Conservation (phyloP, 2,888 invertebrate species). For the Drosophila siamana region DNA sequence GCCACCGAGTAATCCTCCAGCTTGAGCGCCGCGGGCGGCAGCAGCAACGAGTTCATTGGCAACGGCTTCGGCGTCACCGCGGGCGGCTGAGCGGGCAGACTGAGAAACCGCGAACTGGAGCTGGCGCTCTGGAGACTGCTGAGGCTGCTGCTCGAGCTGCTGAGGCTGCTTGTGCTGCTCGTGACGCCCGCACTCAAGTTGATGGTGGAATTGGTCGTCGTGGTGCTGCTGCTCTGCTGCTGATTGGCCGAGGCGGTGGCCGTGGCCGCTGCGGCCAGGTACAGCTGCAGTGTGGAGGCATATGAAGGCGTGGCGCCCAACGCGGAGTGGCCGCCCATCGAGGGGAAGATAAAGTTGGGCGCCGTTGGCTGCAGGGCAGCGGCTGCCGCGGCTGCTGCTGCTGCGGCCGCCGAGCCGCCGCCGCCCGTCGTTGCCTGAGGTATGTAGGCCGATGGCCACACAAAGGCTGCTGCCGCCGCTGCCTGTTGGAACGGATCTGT, state of each 20-base stretch:
- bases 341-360: slow-evolving; percentile 82
- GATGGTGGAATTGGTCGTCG: slow-evolving; percentile 78
- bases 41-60: slow-evolving; percentile 63
- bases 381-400: slow-evolving; percentile 62
- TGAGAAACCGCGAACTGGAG: slow-evolving; percentile 80
- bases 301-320: slow-evolving; percentile 76
- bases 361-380: slow-evolving; percentile 81
- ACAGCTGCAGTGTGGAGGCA: slow-evolving; percentile 88
- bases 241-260: slow-evolving; percentile 82
- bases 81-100: slow-evolving; percentile 62
- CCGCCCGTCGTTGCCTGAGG: slow-evolving; percentile 72
- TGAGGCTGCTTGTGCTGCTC: slow-evolving; percentile 72
- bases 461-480: slow-evolving; percentile 82
- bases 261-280: slow-evolving; percentile 84
- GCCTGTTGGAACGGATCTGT: slow-evolving; percentile 85
- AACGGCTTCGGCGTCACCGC: slow-evolving; percentile 46
- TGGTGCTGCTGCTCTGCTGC: slow-evolving; percentile 82
- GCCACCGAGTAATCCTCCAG: slow-evolving; percentile 88
- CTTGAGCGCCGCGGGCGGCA: slow-evolving; percentile 87
- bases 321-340: slow-evolving; percentile 80
- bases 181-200: slow-evolving; percentile 71
- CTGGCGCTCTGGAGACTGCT: slow-evolving; percentile 58
- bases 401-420: slow-evolving; percentile 19
- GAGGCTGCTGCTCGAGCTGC: slow-evolving; percentile 66
- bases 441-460: slow-evolving; percentile 84